Evolutionary conservation across 2,888 invertebrate species (phyloP), one percentile per base, ranked within the genome.

Genomic region (Clostera curtula): DNA sequence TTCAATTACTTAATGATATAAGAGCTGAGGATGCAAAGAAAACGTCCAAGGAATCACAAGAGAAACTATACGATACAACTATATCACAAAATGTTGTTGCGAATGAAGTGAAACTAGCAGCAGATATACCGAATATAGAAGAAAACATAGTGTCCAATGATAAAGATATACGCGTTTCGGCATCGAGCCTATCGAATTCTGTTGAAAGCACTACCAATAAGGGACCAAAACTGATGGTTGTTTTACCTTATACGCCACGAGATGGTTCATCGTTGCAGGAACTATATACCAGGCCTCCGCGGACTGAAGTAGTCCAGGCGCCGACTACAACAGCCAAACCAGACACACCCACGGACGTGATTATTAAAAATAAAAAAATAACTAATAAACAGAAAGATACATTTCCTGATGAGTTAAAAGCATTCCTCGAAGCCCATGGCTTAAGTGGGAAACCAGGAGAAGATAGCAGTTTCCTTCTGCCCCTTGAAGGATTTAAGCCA

Each of bases 1-100:
- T 91, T 12, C 86, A 87, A 37, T 80, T 91, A 9, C 63, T 91
- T 3, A 86, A 88, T 40, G 90, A 92, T 42, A 89, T 91, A 25
- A 85, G 86, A 33, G 72, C 79, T 31, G 79, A 83, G 52, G 87
- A 88, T 44, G 64, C 74, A 4, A 77, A 66, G 5, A 23, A 15
- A 8, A 10, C 49, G n/a, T 62, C 68, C 0, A 61, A 39, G 27
- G 57, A 61, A 43, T 55, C 60, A 0, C 51, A 31, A 29, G 61
- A 65, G 40, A 41, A 44, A 7, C 50, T 46, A 1, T 53, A 40
- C 29, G 52, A 55, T 38, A 53, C 49, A 7, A 53, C 53, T 1
- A 51, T 49, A 3, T 51, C 62, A 4, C 58, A 49, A 10, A 65
- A 49, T 39, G 45, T 54, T 10, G 39, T 57, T 34, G 67, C 71